Percentiles rank a stretch among this genome's conserved stretches.
Evolutionary conservation across 1,140 invertebrate genomes (phyloP).

Genomic region (Drosophila truncata): DNA sequence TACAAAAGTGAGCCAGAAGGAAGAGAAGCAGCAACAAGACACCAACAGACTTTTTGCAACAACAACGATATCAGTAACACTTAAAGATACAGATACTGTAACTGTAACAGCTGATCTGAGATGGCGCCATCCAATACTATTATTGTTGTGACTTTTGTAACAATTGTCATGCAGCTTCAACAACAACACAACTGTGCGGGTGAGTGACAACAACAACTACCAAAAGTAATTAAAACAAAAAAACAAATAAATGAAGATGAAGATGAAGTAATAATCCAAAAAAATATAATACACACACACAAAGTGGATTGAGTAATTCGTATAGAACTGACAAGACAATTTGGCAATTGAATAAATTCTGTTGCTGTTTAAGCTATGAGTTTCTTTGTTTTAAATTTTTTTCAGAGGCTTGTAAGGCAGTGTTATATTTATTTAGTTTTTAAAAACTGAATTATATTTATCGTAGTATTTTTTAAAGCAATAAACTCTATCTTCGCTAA

Average conservation of each 20-base stretch:
- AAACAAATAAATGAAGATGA: background rate
- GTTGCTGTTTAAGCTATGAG: background rate
- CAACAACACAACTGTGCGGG: constrained; percentile 55
- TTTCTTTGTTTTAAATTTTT: background rate
- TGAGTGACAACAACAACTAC: constrained; percentile 60
- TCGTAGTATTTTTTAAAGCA: background rate
- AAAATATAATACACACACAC: background rate
- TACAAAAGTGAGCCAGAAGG: constrained; percentile 16
- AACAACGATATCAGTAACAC: constrained; percentile 8
- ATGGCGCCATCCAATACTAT: constrained; percentile 33
- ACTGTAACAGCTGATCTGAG: constrained; percentile 9
- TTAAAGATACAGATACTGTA: background rate
- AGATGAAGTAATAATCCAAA: background rate
- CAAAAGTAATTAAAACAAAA: background rate
- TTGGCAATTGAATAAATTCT: constrained; percentile 51
- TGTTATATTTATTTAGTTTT: background rate
- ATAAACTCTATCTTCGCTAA: background rate
- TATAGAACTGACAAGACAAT: constrained; percentile 25
- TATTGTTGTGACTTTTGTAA: constrained; percentile 40
- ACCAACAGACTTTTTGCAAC: constrained; percentile 27
- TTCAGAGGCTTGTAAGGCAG: background rate
- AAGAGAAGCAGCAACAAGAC: constrained; percentile 23
- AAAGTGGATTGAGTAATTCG: constrained; percentile 32
- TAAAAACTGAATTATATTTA: background rate
- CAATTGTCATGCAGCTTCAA: constrained; percentile 36